These are phyloP conservation scores for Nomia melanderi DNA, from an alignment of 1,140 invertebrate genomes.

Conservation along the genomic window DNA sequence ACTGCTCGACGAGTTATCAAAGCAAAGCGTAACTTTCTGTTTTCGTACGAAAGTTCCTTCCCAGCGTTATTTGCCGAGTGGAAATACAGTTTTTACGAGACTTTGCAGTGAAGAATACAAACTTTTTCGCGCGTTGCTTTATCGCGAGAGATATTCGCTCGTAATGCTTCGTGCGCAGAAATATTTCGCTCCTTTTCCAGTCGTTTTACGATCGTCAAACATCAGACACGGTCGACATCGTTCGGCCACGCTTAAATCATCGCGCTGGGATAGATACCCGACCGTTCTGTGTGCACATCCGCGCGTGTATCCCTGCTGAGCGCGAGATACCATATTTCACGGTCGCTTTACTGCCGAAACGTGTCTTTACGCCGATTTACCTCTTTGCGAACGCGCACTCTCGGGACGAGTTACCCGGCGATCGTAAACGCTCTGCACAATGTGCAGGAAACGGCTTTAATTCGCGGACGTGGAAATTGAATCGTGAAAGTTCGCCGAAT, in stretches of 20 bases:
- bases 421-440: conserved; percentile 5
- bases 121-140: background rate
- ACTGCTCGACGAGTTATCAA: background rate
- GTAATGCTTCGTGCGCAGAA: background rate
- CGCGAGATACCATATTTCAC: conserved; percentile 23
- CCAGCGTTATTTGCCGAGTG: background rate
- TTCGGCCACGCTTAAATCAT: conserved; percentile 11
- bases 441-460: conserved; percentile 1
- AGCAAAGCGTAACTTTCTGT: background rate
- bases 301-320: background rate
- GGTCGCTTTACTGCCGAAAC: conserved; percentile 20
- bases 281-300: background rate
- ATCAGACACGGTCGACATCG: background rate
- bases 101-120: background rate
- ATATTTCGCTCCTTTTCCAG: background rate
- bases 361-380: conserved; percentile 19
- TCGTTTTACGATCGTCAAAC: conserved; percentile 6
- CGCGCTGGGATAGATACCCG: background rate
- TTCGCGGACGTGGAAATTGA: conserved; percentile 11
- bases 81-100: background rate
- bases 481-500: background rate
- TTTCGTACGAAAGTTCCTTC: background rate
- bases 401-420: background rate
- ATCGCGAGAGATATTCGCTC: background rate
- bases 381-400: background rate